Conservation (phyloP, 2,888 invertebrate genomes). For the Leptinotarsa tumamoca region DNA sequence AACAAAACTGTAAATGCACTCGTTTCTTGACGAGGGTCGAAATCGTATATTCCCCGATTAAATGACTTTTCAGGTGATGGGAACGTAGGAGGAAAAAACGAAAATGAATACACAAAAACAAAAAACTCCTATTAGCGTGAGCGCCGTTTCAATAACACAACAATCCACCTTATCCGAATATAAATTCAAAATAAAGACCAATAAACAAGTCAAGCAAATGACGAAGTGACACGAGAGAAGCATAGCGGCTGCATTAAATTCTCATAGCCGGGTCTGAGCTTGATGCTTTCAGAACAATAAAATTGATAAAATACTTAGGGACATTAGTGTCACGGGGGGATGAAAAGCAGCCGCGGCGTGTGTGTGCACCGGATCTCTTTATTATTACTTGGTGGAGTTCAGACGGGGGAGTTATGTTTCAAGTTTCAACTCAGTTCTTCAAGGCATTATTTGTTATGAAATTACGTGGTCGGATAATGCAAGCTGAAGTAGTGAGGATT, state of each 20-base stretch:
- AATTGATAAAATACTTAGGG: slow-evolving; percentile 65
- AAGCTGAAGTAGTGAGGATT: background rate
- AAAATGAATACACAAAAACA: slow-evolving; percentile 19
- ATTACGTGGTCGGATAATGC: background rate
- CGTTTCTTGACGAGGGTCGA: background rate
- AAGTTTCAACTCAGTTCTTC: slow-evolving; percentile 10
- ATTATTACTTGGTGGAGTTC: slow-evolving; percentile 57
- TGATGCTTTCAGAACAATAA: slow-evolving; percentile 64
- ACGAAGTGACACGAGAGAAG: slow-evolving; percentile 44
- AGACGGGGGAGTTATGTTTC: slow-evolving; percentile 20
- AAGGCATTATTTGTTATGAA: slow-evolving; percentile 4
- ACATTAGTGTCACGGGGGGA: slow-evolving; percentile 64
- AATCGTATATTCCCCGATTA: slow-evolving; percentile 10
- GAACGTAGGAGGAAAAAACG: slow-evolving; percentile 17
- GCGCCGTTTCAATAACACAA: slow-evolving; percentile 27
- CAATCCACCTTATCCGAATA: slow-evolving; percentile 35
- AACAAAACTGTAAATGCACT: background rate
- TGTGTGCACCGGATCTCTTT: slow-evolving; percentile 58
- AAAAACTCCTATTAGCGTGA: slow-evolving; percentile 28
- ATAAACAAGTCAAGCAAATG: slow-evolving; percentile 45
- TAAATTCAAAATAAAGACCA: slow-evolving; percentile 44
- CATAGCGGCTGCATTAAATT: slow-evolving; percentile 43
- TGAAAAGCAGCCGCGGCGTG: slow-evolving; percentile 57
- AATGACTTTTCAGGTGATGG: slow-evolving; percentile 11
- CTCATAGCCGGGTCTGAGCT: slow-evolving; percentile 44